phyloP scores from a whole-genome alignment of 2,888 invertebrate genomes.

The Notocelia uddmanniana region DNA sequence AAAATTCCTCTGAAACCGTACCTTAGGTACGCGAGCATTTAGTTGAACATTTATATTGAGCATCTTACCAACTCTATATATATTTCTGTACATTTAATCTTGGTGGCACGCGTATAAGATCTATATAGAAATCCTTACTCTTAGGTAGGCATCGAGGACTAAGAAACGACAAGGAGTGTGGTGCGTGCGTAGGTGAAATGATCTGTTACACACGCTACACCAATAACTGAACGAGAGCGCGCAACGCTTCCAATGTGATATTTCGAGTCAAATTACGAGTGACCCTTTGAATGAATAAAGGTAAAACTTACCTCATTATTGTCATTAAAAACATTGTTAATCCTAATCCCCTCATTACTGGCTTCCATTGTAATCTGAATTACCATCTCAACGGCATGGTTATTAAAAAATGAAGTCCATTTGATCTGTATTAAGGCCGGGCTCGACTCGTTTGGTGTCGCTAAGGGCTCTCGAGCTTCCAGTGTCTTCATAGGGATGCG shows the following conservation, averaged over 20 bases:
- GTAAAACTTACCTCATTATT: slow-evolving; percentile 1
- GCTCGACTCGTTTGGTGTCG: slow-evolving; percentile 38
- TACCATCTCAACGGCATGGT: slow-evolving; percentile 48
- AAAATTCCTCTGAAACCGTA: no score
- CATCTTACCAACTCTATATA: not conserved
- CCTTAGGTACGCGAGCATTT: no score
- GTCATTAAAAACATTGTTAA: not conserved
- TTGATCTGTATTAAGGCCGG: slow-evolving; percentile 57
- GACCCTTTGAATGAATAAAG: not conserved
- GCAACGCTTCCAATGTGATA: not conserved
- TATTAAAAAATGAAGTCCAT: slow-evolving; percentile 62
- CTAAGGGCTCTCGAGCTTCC: slow-evolving; percentile 28
- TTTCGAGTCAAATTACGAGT: not conserved
- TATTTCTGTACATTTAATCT: not conserved
- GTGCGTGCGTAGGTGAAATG: no score
- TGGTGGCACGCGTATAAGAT: no score
- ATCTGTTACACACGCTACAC: no score
- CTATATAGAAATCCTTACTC: no score
- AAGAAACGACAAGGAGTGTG: no score
- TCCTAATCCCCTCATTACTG: slow-evolving; percentile 26
- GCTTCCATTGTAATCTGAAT: slow-evolving; percentile 27
- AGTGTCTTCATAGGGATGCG: slow-evolving; percentile 16
- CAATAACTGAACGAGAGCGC: not conserved
- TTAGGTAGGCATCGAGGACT: no score
- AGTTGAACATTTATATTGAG: not conserved